phyloP scores from a whole-genome alignment of 2,113 vertebrate genomes.

The Manacus vitellinus region DNA sequence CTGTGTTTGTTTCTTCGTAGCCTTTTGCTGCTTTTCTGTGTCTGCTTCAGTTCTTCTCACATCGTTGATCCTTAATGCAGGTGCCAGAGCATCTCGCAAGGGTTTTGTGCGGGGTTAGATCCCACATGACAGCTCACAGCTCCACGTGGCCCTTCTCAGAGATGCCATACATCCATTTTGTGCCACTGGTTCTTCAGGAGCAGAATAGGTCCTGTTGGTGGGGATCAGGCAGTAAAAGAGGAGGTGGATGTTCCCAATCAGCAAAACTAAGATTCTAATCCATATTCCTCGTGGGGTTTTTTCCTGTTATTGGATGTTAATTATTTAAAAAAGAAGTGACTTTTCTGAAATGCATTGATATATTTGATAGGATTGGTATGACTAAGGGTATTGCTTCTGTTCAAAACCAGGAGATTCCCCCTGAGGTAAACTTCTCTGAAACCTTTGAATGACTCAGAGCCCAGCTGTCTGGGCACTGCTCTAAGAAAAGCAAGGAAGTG shows the following conservation, averaged over 20 bases:
- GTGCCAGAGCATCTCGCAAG: not conserved
- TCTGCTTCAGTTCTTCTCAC: not conserved
- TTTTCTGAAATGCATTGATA: not conserved
- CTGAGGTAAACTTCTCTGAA: not conserved
- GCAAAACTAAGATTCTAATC: not conserved
- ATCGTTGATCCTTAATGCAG: not conserved
- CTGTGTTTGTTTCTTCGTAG: not conserved
- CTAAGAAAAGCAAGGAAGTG: not conserved
- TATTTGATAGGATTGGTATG: not conserved
- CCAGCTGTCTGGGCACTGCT: not conserved
- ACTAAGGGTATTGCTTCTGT: not conserved
- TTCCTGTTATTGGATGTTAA: not conserved
- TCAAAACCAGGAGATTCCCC: not conserved
- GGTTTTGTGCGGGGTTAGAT: not conserved
- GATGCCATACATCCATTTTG: not conserved
- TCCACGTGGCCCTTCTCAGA: not conserved
- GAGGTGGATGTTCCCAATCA: fast-evolving
- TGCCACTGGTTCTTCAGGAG: not conserved
- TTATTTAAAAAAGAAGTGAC: not conserved
- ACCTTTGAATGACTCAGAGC: not conserved
- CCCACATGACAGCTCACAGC: not conserved
- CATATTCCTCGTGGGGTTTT: not conserved
- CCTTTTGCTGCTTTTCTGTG: not conserved
- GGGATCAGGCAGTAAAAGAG: not conserved
- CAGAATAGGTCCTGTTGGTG: not conserved